phyloP scores from a whole-genome alignment of 2,797 vertebrate species.

The Zenarchopterus dispar region DNA sequence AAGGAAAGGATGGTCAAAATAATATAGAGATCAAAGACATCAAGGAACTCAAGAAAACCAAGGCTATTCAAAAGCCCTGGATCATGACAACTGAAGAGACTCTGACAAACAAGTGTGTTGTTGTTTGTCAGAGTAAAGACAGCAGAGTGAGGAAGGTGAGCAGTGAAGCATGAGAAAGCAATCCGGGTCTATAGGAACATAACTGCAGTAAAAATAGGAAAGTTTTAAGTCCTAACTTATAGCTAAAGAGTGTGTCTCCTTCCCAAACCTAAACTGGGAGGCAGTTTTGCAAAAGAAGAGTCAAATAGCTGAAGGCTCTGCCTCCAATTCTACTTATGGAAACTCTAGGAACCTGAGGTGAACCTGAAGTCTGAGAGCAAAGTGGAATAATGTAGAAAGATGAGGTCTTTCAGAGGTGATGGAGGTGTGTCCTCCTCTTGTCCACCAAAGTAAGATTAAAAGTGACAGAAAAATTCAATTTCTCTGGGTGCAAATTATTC shows the following conservation, averaged over 20 bases:
- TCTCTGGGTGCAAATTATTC: neutral
- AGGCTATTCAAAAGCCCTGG: too few relatives aligned
- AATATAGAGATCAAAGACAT: too few relatives aligned
- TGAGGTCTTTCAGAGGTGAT: neutral
- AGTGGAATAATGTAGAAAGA: neutral
- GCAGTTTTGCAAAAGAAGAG: neutral
- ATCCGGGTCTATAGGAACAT: too few relatives aligned
- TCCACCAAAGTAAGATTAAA: constrained; percentile 4
- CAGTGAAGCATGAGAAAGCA: too few relatives aligned
- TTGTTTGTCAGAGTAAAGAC: too few relatives aligned
- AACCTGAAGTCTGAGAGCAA: neutral
- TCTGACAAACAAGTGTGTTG: too few relatives aligned
- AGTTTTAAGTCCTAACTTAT: constrained; percentile 1
- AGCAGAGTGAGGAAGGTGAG: too few relatives aligned
- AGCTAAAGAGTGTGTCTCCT: neutral
- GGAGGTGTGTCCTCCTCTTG: neutral
- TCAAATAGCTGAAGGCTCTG: neutral
- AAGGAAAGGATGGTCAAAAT: too few relatives aligned
- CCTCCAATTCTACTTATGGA: neutral
- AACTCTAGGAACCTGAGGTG: neutral
- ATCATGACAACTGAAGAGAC: too few relatives aligned
- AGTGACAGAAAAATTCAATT: constrained; percentile 32
- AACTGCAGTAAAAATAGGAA: neutral
- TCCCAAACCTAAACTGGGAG: neutral
- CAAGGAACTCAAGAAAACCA: too few relatives aligned